Conservation (phyloP, 2,113 vertebrate genomes). For the Pycnonotus jocosus region DNA sequence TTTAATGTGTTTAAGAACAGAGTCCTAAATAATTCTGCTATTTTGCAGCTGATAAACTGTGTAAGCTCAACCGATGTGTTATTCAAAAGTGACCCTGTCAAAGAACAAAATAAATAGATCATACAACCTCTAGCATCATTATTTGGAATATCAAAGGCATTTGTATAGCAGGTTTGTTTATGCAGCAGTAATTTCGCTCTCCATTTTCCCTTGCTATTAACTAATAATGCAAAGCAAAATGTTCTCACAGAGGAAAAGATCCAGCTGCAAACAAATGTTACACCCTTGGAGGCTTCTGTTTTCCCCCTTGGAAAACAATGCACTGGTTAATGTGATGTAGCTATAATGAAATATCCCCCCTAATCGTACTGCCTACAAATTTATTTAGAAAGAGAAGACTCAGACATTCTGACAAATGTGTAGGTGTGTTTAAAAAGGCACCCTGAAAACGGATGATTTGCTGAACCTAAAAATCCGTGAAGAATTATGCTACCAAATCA, state of each 20-base stretch:
- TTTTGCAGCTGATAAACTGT: background rate
- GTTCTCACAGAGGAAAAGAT: background rate
- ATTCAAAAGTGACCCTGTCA: background rate
- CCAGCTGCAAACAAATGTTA: constrained; percentile 19
- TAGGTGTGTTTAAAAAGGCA: background rate
- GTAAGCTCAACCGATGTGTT: background rate
- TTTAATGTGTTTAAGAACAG: background rate
- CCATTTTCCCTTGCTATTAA: constrained; percentile 11
- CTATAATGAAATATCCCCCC: background rate
- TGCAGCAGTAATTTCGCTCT: constrained; percentile 7
- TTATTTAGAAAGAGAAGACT: background rate
- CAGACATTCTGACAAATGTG: background rate
- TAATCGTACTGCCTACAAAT: background rate
- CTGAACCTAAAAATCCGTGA: background rate
- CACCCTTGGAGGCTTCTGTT: background rate
- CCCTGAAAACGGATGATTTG: background rate
- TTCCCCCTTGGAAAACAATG: background rate
- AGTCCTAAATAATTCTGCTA: constrained; percentile 8
- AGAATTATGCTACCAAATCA: background rate
- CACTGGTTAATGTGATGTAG: background rate
- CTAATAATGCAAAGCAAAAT: constrained; percentile 26
- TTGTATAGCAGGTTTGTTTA: constrained; percentile 25
- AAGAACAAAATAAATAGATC: background rate
- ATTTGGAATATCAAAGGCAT: background rate
- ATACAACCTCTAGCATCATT: background rate